Evolutionary conservation across 2,797 vertebrate species (phyloP), one percentile per base, ranked within the genome.

Genomic region (Parotocinclus haroldoi): DNA sequence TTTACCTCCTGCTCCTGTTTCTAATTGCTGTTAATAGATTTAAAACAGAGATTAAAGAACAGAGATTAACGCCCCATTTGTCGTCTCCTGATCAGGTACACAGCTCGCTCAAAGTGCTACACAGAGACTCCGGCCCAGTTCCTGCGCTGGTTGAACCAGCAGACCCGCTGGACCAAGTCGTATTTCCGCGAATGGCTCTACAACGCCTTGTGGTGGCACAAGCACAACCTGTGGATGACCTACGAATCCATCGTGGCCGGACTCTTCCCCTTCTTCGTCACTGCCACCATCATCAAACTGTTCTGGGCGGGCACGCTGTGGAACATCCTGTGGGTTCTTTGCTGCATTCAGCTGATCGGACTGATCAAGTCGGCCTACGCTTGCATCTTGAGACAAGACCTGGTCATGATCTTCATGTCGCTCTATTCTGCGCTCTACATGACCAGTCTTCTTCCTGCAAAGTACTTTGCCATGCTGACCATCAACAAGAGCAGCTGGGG

Each of bases 131-230:
- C 94, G 0, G 83, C 85, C 4, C 88, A 89, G 80, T 95, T 94
- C 66, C 83, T 96, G 60, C 91, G 93, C 57, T 96, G 94, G 94
- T 89, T 95, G 55, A 95, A 89, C 78, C 94, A 96, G 78, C 93
- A 96, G 83, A 95, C 89, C 0, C 91, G 93, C 62, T 95, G 93
- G 93, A 93, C 93, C 44, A 96, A 95, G 72, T 95, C 93, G 0
- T 95, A 92, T 82, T 94, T 95, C 78, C 91, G 93, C 0, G 93
- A 95, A 79, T 96, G 94, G 94, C 90, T 95, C 52, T 95, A 86
- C 85, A 96, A 95, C 7, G 89, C 92, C 12, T 89, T 94, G 82
- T 95, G 93, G 93, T 96, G 94, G 93, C 93, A 96, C 79, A 94
- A 94, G 73, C 94, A 96, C 74, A 89, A 91, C 69, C 86, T 93